These are phyloP conservation scores for Drosophila ohnishii DNA, from an alignment of 1,140 invertebrate species.

Conservation along the genomic window DNA sequence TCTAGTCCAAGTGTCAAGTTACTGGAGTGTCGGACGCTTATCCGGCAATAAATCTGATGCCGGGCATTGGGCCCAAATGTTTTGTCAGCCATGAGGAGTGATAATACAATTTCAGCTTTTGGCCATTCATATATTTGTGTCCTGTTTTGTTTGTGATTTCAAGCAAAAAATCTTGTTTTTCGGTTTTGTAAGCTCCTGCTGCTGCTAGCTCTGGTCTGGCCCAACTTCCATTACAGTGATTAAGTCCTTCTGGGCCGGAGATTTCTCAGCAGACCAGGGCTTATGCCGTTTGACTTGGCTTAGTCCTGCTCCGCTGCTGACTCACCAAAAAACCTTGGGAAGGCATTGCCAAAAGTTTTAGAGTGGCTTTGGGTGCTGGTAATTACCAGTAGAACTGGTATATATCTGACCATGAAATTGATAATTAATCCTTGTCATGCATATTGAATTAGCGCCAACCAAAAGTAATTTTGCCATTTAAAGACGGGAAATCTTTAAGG, in stretches of 20 bases:
- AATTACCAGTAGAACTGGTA: constrained; percentile 15
- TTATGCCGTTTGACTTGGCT: constrained; percentile 37
- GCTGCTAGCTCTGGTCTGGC: neutral
- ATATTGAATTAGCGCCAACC: constrained; percentile 8
- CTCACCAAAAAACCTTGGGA: neutral
- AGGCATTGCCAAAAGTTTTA: neutral
- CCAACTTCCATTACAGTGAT: constrained; percentile 46
- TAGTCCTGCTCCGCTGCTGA: constrained; percentile 4
- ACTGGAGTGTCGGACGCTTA: constrained; percentile 1
- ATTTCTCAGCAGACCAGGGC: constrained; percentile 9
- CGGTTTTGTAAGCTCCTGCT: constrained; percentile 8
- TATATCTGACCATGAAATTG: constrained; percentile 15
- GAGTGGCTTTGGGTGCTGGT: neutral
- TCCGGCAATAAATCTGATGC: constrained; percentile 8
- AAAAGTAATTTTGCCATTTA: neutral
- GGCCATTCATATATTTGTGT: constrained; percentile 22
- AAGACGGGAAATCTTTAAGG: neutral
- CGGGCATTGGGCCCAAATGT: constrained; percentile 10
- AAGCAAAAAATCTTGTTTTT: constrained; percentile 51
- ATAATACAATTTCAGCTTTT: constrained; percentile 36
- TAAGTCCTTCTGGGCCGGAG: constrained; percentile 22
- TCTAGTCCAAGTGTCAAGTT: constrained; percentile 2
- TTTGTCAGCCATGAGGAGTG: constrained; percentile 35
- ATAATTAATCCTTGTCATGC: constrained; percentile 38
- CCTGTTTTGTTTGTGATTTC: constrained; percentile 43